phyloP scores from a whole-genome alignment of 2,797 vertebrate genomes.

The Lepilemur septentrionalis region DNA sequence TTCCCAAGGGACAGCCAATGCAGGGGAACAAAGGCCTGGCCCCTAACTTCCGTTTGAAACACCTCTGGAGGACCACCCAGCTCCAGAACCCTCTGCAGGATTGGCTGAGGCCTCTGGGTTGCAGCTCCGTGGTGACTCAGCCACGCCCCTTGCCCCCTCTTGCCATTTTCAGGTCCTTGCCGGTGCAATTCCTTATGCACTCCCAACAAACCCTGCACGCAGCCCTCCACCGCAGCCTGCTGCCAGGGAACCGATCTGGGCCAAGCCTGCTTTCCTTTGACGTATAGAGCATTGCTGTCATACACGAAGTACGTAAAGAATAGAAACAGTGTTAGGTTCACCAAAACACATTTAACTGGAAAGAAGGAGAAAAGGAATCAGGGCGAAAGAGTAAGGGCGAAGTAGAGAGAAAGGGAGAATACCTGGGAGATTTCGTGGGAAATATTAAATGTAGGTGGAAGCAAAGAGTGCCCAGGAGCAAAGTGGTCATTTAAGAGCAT shows the following conservation, averaged over 20 bases:
- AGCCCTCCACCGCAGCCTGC: neutral
- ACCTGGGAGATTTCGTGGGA: fast-evolving
- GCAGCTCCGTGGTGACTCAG: neutral
- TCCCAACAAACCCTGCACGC: neutral
- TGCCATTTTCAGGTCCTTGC: neutral
- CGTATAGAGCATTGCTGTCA: fast-evolving
- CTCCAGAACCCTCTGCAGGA: neutral
- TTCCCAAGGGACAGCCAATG: neutral
- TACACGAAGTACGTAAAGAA: neutral
- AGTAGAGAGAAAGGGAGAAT: neutral
- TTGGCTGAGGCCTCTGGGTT: neutral
- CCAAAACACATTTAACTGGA: neutral
- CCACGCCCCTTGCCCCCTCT: too few relatives aligned
- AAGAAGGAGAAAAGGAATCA: neutral
- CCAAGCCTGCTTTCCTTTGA: neutral
- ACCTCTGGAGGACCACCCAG: neutral
- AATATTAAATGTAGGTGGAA: neutral
- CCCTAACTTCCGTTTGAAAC: neutral
- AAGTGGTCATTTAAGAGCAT: neutral
- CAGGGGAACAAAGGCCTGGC: neutral
- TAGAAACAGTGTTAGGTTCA: neutral
- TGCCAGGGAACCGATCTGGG: neutral
- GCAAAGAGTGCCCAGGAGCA: neutral
- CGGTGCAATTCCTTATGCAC: fast-evolving
- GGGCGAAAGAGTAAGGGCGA: neutral